Percentiles rank a stretch among this genome's conserved stretches.
Conservation (phyloP, 2,888 invertebrate species). For the Deroplatys truncata region DNA sequence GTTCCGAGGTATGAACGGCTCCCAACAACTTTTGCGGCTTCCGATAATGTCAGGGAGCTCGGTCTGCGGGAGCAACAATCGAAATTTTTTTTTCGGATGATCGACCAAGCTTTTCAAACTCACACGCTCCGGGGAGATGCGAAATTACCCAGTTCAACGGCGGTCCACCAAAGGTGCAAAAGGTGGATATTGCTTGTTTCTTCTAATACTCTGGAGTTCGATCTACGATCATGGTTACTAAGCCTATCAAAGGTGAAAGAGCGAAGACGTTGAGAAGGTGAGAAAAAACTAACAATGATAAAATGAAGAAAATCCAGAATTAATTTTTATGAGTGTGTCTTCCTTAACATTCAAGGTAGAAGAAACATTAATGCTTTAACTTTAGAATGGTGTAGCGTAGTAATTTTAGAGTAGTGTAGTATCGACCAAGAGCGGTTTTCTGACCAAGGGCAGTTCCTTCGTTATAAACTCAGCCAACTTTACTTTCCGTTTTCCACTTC, state of each 20-base stretch:
- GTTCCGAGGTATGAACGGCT: not conserved
- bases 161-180: not conserved
- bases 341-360: not conserved
- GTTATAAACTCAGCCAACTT: too few relatives aligned
- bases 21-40: not conserved
- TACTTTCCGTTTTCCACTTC: too few relatives aligned
- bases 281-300: not conserved
- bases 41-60: not conserved
- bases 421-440: too few relatives aligned
- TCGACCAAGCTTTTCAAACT: not conserved
- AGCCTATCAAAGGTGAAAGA: not conserved
- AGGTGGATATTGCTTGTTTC: too few relatives aligned
- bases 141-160: not conserved
- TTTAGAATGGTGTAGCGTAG: too few relatives aligned
- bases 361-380: too few relatives aligned
- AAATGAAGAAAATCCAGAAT: not conserved
- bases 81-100: constrained; percentile 1
- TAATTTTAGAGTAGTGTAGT: too few relatives aligned
- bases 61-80: not conserved
- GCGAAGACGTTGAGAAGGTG: not conserved
- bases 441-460: too few relatives aligned
- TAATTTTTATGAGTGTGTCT: too few relatives aligned
- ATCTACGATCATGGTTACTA: too few relatives aligned
- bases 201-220: too few relatives aligned
- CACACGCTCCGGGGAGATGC: not conserved